phyloP scores from a whole-genome alignment of 2,888 invertebrate genomes.

The Cantharis rufa region DNA sequence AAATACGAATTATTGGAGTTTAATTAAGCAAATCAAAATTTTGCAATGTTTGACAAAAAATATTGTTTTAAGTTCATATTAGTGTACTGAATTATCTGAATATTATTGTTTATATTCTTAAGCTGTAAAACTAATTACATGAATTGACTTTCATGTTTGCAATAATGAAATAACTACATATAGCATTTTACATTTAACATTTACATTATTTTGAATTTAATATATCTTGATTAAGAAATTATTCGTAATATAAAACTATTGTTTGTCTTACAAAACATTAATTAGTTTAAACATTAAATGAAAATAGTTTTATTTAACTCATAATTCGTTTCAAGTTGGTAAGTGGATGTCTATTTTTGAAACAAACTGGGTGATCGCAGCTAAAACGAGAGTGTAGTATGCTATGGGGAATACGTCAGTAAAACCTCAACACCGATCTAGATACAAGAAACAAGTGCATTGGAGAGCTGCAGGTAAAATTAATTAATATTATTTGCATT shows the following conservation, averaged over 20 bases:
- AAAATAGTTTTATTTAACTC: conserved; percentile 1
- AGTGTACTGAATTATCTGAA: background rate
- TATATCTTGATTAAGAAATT: background rate
- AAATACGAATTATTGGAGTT: background rate
- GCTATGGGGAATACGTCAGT: conserved; percentile 69
- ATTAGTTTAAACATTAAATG: background rate
- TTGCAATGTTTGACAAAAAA: background rate
- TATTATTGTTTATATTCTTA: background rate
- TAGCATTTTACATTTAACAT: too few relatives aligned
- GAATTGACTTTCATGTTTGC: background rate
- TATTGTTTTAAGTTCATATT: background rate
- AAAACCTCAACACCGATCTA: conserved; percentile 62
- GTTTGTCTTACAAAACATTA: background rate
- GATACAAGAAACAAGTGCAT: conserved; percentile 77
- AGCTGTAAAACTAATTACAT: background rate
- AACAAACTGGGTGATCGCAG: conserved; percentile 42
- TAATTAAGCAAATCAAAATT: background rate
- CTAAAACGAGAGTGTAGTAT: conserved; percentile 43
- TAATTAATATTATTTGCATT: background rate
- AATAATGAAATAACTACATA: too few relatives aligned
- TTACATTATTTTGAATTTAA: too few relatives aligned
- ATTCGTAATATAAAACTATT: background rate
- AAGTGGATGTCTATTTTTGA: conserved; percentile 45
- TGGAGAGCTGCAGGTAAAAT: conserved; percentile 83
- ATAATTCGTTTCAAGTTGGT: conserved; percentile 37